Base-by-base conservation (phyloP, 1,140 invertebrate species). In the Pteromalus puparum region DNA sequence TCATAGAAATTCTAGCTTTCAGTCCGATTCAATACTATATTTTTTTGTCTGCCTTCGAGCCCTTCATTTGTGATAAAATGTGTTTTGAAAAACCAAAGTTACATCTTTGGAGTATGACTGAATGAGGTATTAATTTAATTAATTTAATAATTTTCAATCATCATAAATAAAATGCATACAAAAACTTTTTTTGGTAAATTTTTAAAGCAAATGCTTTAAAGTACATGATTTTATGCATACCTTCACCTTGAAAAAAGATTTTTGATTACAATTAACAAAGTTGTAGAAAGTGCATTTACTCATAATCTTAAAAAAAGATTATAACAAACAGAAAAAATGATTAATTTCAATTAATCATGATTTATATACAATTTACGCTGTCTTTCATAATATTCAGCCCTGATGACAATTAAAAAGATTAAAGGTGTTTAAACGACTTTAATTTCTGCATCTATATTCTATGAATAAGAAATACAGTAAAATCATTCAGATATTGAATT, bases 171-270 rank as follows among this genome's bases (percentile, higher is more conserved):
- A 73, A 28, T 74, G 28, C 28, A 73, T 73, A 48, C 18, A 78
- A 78, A 83, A 70, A 73, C 28, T 79, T 53, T 84, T 83, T 84
- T 84, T 84, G 76, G 82, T 79, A 78, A 79, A 65, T 79, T 13
- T 79, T 84, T 13, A 84, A 79, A 84, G 76, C 75, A 3, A 18
- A 4, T 79, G 82, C 68, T 83, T 83, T 26, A 61, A 79, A 77
- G 28, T 77, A 68, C 30, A 76, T 53, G 7, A 83, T 77, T 77
- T 68, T 30, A 70, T 53, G 46, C 68, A 83, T 68, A 75, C 34
- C 53, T 83, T 83, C 74, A 78, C 82, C 74, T 48, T 42, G 73
- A 67, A 84, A 79, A 82, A 74, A 75, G 34, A 76, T 83, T 42
- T 84, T 21, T 4, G 2, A 46, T 67, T 53, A 18, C 70, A 79